Percentiles rank a stretch among this genome's conserved stretches.
Conservation (phyloP, 2,113 vertebrate genomes). For the Pao palembangensis region DNA sequence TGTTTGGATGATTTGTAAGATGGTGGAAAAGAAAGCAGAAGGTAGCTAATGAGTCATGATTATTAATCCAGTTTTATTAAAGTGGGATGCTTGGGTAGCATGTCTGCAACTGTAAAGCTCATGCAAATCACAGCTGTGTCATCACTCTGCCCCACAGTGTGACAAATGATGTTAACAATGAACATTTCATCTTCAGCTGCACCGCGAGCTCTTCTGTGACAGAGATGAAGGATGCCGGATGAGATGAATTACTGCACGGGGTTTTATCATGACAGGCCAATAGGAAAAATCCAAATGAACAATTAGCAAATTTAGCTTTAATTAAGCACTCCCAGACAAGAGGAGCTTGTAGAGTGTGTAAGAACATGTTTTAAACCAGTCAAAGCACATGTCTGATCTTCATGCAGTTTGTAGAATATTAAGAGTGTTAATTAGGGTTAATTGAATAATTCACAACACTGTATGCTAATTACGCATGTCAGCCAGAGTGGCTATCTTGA, state of each 20-base stretch:
- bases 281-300: conserved; percentile 74
- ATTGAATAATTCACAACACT: conserved; percentile 65
- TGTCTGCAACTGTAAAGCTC: conserved; percentile 27
- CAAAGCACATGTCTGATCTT: conserved; percentile 52
- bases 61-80: conserved; percentile 11
- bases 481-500: conserved; percentile 51
- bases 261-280: conserved; percentile 69
- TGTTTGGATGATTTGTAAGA: too few species aligned
- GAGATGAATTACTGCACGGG: conserved; percentile 62
- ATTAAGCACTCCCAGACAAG: conserved; percentile 65
- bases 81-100: neutral
- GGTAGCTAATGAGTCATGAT: conserved; percentile 1
- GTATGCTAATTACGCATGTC: conserved; percentile 60
- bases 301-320: conserved; percentile 71
- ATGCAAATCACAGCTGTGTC: conserved; percentile 58
- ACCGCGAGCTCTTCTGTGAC: conserved; percentile 53
- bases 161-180: conserved; percentile 68
- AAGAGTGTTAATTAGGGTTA: conserved; percentile 70
- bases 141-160: conserved; percentile 64
- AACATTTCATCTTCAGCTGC: conserved; percentile 70
- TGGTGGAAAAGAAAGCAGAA: neutral
- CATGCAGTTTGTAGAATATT: conserved; percentile 60
- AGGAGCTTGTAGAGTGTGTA: conserved; percentile 57
- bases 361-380: conserved; percentile 56
- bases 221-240: conserved; percentile 60